A percentile compares a stretch with the other conserved stretches of the same genome.
phyloP scores from a whole-genome alignment of 2,797 vertebrate species.

The Aselliscus stoliczkanus region DNA sequence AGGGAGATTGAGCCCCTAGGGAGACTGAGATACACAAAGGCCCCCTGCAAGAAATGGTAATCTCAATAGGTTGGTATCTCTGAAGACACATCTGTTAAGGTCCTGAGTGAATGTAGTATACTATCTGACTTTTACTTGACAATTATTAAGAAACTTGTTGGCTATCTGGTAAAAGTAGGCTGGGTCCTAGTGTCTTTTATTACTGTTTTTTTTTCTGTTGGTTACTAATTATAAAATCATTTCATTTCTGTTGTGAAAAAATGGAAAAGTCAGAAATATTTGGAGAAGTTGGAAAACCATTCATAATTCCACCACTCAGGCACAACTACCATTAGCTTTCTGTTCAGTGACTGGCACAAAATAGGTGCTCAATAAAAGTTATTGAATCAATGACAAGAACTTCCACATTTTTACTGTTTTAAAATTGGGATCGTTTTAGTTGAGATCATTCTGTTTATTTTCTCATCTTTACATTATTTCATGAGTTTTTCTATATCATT shows the following conservation, averaged over 20 bases:
- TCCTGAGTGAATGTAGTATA: not conserved
- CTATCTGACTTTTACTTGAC: slow-evolving; percentile 4
- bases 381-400: not conserved
- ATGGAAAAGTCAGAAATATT: slow-evolving; percentile 8
- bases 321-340: not conserved
- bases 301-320: not conserved
- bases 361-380: not conserved
- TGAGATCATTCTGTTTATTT: slow-evolving; percentile 26
- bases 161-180: not conserved
- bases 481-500: slow-evolving; percentile 13
- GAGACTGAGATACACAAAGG: not conserved
- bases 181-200: not conserved
- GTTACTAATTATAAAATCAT: slow-evolving; percentile 10
- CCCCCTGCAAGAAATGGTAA: not conserved
- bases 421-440: not conserved
- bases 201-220: not conserved
- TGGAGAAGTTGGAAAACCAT: slow-evolving; percentile 21
- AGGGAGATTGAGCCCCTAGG: not conserved
- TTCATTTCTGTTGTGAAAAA: slow-evolving; percentile 18
- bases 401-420: not conserved
- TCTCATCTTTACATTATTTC: not conserved
- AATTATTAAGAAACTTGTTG: slow-evolving; percentile 29
- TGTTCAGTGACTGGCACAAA: not conserved
- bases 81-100: slow-evolving; percentile 32
- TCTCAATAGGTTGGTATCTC: slow-evolving; percentile 14